These are phyloP conservation scores for Crossaster papposus DNA, from an alignment of 53 echinoderm and acorn worm genomes.

Conservation along the genomic window DNA sequence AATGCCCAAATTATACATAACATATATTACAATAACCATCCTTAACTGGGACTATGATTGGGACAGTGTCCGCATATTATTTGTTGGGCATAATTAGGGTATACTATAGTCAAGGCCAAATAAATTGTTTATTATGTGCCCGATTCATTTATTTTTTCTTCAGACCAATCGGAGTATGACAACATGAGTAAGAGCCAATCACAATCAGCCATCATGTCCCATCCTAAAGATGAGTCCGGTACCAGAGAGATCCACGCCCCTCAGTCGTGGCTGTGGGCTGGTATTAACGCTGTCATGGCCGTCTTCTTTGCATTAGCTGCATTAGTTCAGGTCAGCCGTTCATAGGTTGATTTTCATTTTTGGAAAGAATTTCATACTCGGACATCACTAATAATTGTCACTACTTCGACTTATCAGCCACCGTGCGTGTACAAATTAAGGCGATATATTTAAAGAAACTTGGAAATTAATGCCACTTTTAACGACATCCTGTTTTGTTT, in stretches of 20 bases:
- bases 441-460: background rate
- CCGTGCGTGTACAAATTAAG: too few relatives aligned
- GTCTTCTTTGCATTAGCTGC: constrained; percentile 65
- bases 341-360: background rate
- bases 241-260: background rate
- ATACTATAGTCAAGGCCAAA: too few relatives aligned
- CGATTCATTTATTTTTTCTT: too few relatives aligned
- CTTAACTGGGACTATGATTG: too few relatives aligned
- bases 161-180: background rate
- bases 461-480: background rate
- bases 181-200: background rate
- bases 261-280: constrained; percentile 51
- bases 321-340: constrained; percentile 45
- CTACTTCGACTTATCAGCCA: too few relatives aligned
- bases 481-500: background rate
- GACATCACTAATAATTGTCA: too few relatives aligned
- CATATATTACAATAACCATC: too few relatives aligned
- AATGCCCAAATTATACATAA: too few relatives aligned
- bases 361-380: too few relatives aligned
- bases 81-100: too few relatives aligned
- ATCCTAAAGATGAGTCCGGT: background rate
- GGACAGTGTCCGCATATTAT: too few relatives aligned
- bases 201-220: background rate
- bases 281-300: constrained; percentile 62
- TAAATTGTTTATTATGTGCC: too few relatives aligned